These are phyloP conservation scores for Caenorhabditis sp. DNA, from an alignment of 2,888 invertebrate genomes.

Conservation along the genomic window DNA sequence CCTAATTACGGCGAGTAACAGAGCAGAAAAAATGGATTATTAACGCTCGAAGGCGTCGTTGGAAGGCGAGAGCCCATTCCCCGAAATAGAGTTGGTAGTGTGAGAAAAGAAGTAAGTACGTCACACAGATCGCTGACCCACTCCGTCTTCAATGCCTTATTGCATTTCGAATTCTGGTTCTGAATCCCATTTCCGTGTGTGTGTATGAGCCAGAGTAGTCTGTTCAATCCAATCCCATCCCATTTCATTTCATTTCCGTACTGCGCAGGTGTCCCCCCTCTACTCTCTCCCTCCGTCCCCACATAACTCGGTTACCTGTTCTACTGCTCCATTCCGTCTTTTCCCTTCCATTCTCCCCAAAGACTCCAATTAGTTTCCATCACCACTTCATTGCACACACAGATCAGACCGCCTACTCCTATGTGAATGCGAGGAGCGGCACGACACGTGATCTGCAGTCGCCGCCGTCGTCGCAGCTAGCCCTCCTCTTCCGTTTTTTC, in stretches of 20 bases:
- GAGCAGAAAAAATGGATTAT: constrained; percentile 48
- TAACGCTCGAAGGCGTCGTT: constrained; percentile 8
- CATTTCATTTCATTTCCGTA: constrained; percentile 26
- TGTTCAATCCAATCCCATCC: constrained; percentile 1
- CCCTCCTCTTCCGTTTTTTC: constrained; percentile 7
- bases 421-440: constrained; percentile 59
- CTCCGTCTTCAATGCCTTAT: too few species aligned
- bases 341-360: constrained; percentile 4
- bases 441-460: constrained; percentile 50
- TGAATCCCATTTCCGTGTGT: constrained; percentile 1
- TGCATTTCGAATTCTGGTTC: too few species aligned
- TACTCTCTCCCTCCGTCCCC: too few species aligned
- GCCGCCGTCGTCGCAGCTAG: constrained; percentile 46
- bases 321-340: background rate
- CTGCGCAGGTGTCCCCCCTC: constrained; percentile 18
- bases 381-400: constrained; percentile 15
- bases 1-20: constrained; percentile 40
- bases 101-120: background rate
- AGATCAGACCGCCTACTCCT: constrained; percentile 62
- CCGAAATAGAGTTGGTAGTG: constrained; percentile 12
- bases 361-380: constrained; percentile 32
- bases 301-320: constrained; percentile 47
- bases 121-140: constrained; percentile 1
- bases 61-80: background rate
- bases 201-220: too few species aligned